A percentile compares a stretch with the other conserved stretches of the same genome.
Evolutionary conservation across 2,113 vertebrate genomes (phyloP).

Genomic region (Eulemur rufifrons): DNA sequence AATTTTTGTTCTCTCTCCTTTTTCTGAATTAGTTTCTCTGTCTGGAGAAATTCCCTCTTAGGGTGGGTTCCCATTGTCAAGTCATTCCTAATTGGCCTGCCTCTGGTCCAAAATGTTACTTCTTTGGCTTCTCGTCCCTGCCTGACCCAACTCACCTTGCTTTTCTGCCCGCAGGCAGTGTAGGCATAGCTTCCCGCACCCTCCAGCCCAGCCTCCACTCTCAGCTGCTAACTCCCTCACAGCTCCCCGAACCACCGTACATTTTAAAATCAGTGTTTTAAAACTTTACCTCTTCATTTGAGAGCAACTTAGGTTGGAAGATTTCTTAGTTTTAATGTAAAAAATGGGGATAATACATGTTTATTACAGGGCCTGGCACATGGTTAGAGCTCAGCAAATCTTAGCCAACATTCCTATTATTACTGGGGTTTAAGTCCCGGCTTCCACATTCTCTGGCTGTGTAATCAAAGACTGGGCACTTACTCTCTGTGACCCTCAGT

Average conservation of each 20-base stretch:
- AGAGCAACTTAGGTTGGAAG: neutral
- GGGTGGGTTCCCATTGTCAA: neutral
- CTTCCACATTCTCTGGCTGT: neutral
- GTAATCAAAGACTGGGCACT: neutral
- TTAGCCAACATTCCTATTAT: neutral
- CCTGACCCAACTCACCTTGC: neutral
- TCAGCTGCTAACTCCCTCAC: neutral
- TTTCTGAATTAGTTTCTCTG: conserved; percentile 4
- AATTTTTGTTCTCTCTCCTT: neutral
- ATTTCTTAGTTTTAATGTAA: neutral
- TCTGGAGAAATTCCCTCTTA: neutral
- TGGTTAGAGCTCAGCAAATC: neutral
- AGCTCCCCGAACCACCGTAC: neutral
- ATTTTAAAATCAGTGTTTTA: neutral
- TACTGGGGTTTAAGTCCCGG: neutral
- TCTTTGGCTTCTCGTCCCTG: neutral
- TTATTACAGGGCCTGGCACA: neutral
- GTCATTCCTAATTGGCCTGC: neutral
- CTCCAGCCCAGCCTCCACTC: neutral
- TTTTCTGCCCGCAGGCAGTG: neutral
- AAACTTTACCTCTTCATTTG: neutral
- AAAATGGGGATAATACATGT: neutral
- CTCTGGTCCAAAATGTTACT: neutral
- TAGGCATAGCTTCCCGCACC: neutral
- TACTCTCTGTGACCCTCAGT: neutral